phyloP scores from a whole-genome alignment of 2,113 vertebrate species.

The Apteryx mantelli region DNA sequence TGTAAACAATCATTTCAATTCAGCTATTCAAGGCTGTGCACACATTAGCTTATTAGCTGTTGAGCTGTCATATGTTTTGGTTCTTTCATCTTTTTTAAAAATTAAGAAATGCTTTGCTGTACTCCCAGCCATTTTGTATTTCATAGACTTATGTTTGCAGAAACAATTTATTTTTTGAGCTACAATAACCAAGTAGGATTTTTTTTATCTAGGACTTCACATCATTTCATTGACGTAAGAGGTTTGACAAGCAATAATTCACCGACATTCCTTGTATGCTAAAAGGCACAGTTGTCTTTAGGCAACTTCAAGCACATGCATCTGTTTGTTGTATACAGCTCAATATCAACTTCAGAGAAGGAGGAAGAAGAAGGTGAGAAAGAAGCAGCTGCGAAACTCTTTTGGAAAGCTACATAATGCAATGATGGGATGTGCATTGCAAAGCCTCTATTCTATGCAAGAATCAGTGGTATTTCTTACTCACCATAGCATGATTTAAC shows the following conservation, averaged over 20 bases:
- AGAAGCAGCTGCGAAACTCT: not conserved
- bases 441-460: not conserved
- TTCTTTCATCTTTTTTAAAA: conserved; percentile 21
- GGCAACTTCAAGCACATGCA: not conserved
- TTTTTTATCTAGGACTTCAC: not conserved
- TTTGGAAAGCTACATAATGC: not conserved
- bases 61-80: not conserved
- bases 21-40: not conserved
- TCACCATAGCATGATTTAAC: conserved; percentile 91
- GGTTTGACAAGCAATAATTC: not conserved
- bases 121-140: conserved; percentile 7
- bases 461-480: conserved; percentile 51
- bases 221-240: conserved; percentile 38
- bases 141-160: not conserved
- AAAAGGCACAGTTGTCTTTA: not conserved
- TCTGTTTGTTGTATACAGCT: not conserved
- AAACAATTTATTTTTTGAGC: conserved; percentile 25
- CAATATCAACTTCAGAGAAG: not conserved
- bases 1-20: conserved; percentile 29
- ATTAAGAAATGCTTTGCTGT: conserved; percentile 17
- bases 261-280: not conserved
- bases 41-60: not conserved
- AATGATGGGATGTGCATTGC: not conserved
- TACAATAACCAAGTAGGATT: not conserved
- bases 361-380: not conserved